A percentile compares a stretch with the other conserved stretches of the same genome.
Conservation (phyloP, 2,113 vertebrate species). For the Nematolebias whitei region DNA sequence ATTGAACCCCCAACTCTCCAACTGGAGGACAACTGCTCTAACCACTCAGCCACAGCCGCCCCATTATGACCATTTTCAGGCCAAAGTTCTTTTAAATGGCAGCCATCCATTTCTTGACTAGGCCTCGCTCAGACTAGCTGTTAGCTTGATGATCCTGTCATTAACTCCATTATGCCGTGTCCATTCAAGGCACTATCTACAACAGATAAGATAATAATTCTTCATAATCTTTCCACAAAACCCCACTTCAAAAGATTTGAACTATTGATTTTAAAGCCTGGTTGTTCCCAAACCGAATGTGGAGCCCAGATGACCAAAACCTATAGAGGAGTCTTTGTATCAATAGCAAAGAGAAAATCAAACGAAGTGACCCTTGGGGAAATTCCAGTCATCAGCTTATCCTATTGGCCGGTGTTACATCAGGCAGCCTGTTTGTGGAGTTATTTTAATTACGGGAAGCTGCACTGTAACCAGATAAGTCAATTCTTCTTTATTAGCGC, state of each 20-base stretch:
- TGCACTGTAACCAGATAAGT: slow-evolving; percentile 41
- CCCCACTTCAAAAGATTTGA: not conserved
- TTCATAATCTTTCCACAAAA: not conserved
- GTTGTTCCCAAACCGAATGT: slow-evolving; percentile 15
- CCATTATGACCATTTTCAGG: too few relatives aligned
- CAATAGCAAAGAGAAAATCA: slow-evolving; percentile 48
- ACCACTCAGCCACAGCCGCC: too few relatives aligned
- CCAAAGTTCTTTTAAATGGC: too few relatives aligned
- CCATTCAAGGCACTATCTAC: not conserved
- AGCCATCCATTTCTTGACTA: too few relatives aligned
- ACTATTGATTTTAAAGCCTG: slow-evolving; percentile 2
- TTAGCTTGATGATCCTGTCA: too few relatives aligned
- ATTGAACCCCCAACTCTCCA: too few relatives aligned
- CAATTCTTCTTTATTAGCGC: slow-evolving; percentile 24
- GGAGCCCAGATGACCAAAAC: slow-evolving; percentile 37
- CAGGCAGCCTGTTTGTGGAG: slow-evolving; percentile 20
- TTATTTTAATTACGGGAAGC: slow-evolving; percentile 37
- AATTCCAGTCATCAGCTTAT: slow-evolving; percentile 27
- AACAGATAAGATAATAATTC: not conserved
- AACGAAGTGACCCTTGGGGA: slow-evolving; percentile 43
- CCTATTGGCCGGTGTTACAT: slow-evolving; percentile 25
- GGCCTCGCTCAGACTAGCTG: too few relatives aligned
- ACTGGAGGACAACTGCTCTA: too few relatives aligned
- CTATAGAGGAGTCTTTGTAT: slow-evolving; percentile 18
- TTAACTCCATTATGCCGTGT: too few relatives aligned